Conservation (phyloP, 2,113 vertebrate species). For the Odontesthes bonariensis region DNA sequence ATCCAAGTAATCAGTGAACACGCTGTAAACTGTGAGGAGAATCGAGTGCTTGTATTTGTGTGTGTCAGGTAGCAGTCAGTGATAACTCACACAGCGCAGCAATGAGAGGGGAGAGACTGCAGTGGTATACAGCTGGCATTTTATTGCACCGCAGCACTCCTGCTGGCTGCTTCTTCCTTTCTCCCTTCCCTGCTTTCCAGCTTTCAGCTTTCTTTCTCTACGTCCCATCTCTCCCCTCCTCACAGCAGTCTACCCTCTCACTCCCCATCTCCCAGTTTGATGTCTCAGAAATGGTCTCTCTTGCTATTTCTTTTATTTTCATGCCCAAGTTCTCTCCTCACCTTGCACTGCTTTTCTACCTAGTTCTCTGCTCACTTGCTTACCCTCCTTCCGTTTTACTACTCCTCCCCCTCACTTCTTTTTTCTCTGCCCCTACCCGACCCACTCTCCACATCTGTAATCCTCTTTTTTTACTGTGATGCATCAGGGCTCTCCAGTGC, state of each 20-base stretch:
- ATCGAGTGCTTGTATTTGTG: neutral
- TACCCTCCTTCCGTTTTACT: conserved; percentile 9
- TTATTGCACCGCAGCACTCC: conserved; percentile 61
- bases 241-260: neutral
- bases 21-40: conserved; percentile 54
- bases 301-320: conserved; percentile 14
- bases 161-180: conserved; percentile 22
- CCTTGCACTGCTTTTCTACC: conserved; percentile 15
- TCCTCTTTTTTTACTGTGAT: conserved; percentile 50
- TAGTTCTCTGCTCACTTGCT: conserved; percentile 16
- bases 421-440: neutral
- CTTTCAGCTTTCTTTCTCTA: conserved; percentile 18
- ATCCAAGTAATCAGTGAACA: conserved; percentile 72
- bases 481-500: conserved; percentile 51
- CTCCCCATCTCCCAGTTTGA: neutral
- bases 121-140: conserved; percentile 72
- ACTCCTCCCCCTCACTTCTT: conserved; percentile 16
- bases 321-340: conserved; percentile 7
- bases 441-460: conserved; percentile 20
- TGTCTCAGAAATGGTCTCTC: neutral
- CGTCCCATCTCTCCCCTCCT: neutral
- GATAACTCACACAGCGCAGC: conserved; percentile 57
- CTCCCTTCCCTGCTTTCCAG: conserved; percentile 5
- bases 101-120: conserved; percentile 66
- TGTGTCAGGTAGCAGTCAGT: conserved; percentile 50